Evolutionary conservation across 1,140 invertebrate genomes (phyloP).

Genomic region (Cepaea nemoralis): DNA sequence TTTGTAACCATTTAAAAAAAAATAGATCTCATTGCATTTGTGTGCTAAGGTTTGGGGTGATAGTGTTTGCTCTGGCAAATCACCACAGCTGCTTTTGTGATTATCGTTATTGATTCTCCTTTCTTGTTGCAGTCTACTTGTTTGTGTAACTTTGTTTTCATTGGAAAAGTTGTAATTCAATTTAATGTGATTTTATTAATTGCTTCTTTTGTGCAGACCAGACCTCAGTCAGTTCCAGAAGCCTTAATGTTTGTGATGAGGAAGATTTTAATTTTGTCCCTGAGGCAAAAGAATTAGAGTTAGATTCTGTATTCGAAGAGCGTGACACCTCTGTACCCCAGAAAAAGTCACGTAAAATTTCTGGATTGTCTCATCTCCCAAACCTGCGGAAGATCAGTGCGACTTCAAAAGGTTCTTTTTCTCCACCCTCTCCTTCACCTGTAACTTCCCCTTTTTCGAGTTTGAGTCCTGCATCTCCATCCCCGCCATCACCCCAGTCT

Average conservation of each 20-base stretch:
- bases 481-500: not conserved
- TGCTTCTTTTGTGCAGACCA: not conserved
- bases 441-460: not conserved
- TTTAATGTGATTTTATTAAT: not conserved
- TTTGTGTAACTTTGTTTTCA: too few species aligned
- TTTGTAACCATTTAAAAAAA: too few species aligned
- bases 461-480: not conserved
- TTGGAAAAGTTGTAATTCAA: not conserved
- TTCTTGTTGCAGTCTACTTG: too few species aligned
- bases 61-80: too few species aligned
- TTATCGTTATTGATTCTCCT: too few species aligned
- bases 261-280: not conserved
- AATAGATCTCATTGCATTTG: too few species aligned
- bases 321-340: not conserved
- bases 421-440: not conserved
- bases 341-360: not conserved
- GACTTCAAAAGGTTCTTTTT: not conserved
- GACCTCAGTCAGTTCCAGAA: not conserved
- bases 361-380: not conserved
- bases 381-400: not conserved
- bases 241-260: not conserved
- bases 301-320: not conserved
- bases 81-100: too few species aligned
- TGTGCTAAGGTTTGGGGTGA: too few species aligned
- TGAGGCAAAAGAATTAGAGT: not conserved